Conservation (phyloP, 2,797 vertebrate genomes). For the Sternarchorhynchus goeldii region DNA sequence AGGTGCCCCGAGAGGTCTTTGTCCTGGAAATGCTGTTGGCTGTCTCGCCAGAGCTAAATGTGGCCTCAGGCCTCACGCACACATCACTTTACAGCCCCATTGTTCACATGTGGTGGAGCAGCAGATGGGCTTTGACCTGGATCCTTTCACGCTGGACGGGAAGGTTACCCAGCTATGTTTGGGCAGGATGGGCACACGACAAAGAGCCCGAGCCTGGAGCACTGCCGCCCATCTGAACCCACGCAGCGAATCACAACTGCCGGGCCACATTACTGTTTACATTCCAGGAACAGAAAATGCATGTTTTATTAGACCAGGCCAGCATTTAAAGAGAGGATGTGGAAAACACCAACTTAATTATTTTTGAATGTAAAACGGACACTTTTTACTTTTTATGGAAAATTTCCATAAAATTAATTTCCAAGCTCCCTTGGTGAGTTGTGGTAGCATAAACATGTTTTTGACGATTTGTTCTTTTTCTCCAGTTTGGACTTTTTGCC, state of each 20-base stretch:
- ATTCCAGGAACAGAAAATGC: slow-evolving; percentile 77
- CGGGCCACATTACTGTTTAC: slow-evolving; percentile 71
- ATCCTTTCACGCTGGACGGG: slow-evolving; percentile 34
- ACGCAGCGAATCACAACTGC: slow-evolving; percentile 67
- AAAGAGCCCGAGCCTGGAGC: slow-evolving; percentile 54
- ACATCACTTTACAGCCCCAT: slow-evolving; percentile 41
- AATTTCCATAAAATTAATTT: slow-evolving; percentile 54
- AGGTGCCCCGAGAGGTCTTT: not conserved
- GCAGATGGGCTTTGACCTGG: slow-evolving; percentile 57
- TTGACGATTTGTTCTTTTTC: slow-evolving; percentile 38
- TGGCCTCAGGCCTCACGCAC: slow-evolving; percentile 9
- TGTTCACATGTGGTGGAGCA: slow-evolving; percentile 43
- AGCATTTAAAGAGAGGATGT: slow-evolving; percentile 54
- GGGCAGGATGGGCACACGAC: slow-evolving; percentile 32
- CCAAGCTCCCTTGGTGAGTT: slow-evolving; percentile 18
- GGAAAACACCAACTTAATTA: slow-evolving; percentile 41
- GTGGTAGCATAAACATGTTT: slow-evolving; percentile 14
- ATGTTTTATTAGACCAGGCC: slow-evolving; percentile 68
- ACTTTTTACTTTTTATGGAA: slow-evolving; percentile 53
- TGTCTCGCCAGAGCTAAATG: slow-evolving; percentile 40
- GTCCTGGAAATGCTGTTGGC: slow-evolving; percentile 9
- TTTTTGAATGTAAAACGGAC: slow-evolving; percentile 42
- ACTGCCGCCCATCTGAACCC: slow-evolving; percentile 55
- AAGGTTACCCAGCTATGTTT: slow-evolving; percentile 51
- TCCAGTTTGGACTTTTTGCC: not conserved